These are phyloP conservation scores for Halcyon leucocephala DNA, from an alignment of 2,797 vertebrate genomes.

Conservation along the genomic window DNA sequence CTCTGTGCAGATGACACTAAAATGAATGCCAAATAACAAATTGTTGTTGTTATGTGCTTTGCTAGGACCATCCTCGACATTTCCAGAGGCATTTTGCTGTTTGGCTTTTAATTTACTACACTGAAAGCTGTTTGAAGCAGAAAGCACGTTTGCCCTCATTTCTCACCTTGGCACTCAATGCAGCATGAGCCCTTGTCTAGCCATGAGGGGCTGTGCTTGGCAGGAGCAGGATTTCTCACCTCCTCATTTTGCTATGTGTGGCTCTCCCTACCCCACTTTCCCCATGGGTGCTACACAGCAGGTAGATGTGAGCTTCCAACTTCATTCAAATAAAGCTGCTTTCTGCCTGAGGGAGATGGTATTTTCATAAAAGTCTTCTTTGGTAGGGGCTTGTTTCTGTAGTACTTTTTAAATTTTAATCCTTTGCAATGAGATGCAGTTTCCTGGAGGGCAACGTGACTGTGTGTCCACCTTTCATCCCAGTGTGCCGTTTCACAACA, in stretches of 20 bases:
- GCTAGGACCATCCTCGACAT: background rate
- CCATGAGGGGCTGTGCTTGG: accelerated
- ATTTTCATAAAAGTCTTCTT: background rate
- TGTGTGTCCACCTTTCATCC: background rate
- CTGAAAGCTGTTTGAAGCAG: background rate
- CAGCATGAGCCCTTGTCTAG: background rate
- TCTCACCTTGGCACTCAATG: background rate
- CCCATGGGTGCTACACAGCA: background rate
- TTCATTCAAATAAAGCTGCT: background rate
- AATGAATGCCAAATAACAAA: background rate
- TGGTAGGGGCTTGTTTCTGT: background rate
- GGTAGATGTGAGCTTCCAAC: background rate
- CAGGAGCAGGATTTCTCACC: background rate
- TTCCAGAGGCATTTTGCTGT: background rate
- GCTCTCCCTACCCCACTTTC: accelerated
- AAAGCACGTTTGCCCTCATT: background rate
- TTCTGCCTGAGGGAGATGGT: background rate
- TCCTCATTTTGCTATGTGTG: accelerated
- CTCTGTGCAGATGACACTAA: background rate
- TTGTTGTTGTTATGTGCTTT: background rate
- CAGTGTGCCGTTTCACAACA: background rate
- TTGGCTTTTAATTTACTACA: background rate
- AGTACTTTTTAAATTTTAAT: background rate
- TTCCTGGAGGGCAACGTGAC: background rate
- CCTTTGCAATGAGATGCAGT: background rate